phyloP scores from a whole-genome alignment of 2,888 invertebrate genomes.

The Rhagium mordax region DNA sequence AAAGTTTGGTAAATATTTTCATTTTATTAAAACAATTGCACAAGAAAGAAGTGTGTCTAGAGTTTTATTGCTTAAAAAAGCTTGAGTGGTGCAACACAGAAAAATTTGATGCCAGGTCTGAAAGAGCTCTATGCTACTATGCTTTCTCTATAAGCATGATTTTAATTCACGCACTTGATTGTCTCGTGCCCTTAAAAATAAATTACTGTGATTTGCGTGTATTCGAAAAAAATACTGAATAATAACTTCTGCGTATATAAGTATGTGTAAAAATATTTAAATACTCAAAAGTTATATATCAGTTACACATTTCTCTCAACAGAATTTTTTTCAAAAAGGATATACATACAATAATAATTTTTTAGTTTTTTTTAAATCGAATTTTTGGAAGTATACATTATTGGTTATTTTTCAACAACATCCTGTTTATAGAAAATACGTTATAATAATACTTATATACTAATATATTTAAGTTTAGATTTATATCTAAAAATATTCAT shows the following conservation, averaged over 20 bases:
- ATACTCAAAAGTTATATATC: constrained; percentile 22
- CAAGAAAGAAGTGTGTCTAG: constrained; percentile 36
- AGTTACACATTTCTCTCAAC: constrained; percentile 16
- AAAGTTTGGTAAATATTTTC: constrained; percentile 13
- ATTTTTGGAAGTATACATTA: constrained; percentile 44
- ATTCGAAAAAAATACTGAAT: constrained; percentile 6
- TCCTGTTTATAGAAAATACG: constrained; percentile 62
- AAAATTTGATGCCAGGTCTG: constrained; percentile 46
- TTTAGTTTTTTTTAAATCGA: constrained; percentile 22
- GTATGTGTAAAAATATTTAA: constrained; percentile 6
- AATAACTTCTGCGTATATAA: constrained; percentile 13
- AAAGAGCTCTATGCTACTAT: constrained; percentile 52
- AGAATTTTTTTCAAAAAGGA: neutral
- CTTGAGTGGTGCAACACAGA: constrained; percentile 50
- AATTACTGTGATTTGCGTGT: constrained; percentile 46
- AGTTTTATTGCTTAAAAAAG: constrained; percentile 48
- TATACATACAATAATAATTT: constrained; percentile 32
- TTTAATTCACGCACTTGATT: constrained; percentile 68
- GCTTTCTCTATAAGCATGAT: constrained; percentile 62
- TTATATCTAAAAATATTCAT: constrained; percentile 66
- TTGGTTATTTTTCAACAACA: constrained; percentile 53
- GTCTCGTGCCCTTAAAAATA: constrained; percentile 64
- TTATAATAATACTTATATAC: constrained; percentile 52
- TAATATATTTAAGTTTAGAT: constrained; percentile 41
- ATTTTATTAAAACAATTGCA: constrained; percentile 35